These are phyloP conservation scores for Taenaris catops DNA, from an alignment of 2,888 invertebrate species.

Conservation along the genomic window DNA sequence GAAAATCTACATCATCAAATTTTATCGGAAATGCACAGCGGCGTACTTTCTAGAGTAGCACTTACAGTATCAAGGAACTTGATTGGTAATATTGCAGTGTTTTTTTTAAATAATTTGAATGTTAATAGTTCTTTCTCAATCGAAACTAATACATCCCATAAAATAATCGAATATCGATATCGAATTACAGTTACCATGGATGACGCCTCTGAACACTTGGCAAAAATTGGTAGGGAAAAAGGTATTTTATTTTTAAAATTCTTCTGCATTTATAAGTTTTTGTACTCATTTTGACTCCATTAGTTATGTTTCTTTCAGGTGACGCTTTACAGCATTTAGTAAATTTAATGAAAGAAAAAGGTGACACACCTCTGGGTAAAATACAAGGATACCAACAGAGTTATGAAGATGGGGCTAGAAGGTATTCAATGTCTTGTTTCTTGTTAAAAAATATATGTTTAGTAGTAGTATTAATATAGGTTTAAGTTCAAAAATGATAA, in stretches of 20 bases:
- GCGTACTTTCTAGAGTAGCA: slow-evolving; percentile 37
- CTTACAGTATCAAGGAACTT: slow-evolving; percentile 35
- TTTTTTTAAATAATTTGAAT: no score
- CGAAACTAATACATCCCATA: no score
- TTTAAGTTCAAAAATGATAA: no score
- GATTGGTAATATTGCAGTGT: slow-evolving; percentile 28
- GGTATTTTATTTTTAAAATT: no score
- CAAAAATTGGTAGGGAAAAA: slow-evolving; percentile 43
- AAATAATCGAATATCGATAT: no score
- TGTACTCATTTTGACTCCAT: no score
- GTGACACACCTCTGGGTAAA: slow-evolving; percentile 35
- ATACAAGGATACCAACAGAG: slow-evolving; percentile 51
- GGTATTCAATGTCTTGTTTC: no score
- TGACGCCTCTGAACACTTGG: slow-evolving; percentile 47
- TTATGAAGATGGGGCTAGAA: slow-evolving; percentile 43
- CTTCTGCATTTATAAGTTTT: no score
- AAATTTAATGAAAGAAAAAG: slow-evolving; percentile 44
- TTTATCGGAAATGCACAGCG: slow-evolving; percentile 37
- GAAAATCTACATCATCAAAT: slow-evolving; percentile 37
- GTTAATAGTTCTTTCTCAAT: no score
- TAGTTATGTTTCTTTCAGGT: no score
- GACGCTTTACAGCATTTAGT: slow-evolving; percentile 45
- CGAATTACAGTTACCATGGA: slow-evolving; percentile 39
- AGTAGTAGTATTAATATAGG: no score
- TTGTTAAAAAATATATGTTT: no score